Base-by-base conservation (phyloP, 2,888 invertebrate genomes). In the Mythimna impura region DNA sequence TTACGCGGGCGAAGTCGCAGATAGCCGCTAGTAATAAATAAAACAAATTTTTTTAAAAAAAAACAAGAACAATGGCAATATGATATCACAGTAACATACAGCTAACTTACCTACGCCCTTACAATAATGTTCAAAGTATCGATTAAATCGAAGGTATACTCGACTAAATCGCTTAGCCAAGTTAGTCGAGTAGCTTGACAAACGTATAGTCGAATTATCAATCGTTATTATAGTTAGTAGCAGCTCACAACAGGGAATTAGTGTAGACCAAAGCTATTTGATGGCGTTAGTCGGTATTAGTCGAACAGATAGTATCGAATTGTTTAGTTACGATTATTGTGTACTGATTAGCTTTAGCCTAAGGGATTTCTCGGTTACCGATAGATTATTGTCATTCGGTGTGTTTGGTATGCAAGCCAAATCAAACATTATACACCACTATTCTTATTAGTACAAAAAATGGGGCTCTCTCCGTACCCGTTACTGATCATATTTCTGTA, bases 111-210 rank as follows among this genome's bases (percentile, higher is more conserved):
- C 17, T 47, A 17, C 14, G 20, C 4, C 17, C 22, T 12, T 14
- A 22, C 12, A 25, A 54, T n/a, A n/a, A 10, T 25, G n/a, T 20
- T 2, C 20, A 20, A 0, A 36, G 34, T 10, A 20, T 60, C 10
- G 10, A 60, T 10, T 60, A 36, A 10, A 40, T 14, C n/a, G 4
- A 1, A 54, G 47, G 6, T 7, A 17, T 17, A 47, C 17, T 47
- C 47, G 47, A 47, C 47, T 47, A 20, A 20, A 47, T 47, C 17
- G 7, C 5, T 47, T 17, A 47, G 36, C 43, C 10, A 20, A 73
- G 6, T 75, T 61, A 78, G 43, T 70, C 66, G 81, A 70, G 10
- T 69, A n/a, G 14, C 43, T 20, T n/a, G 2, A 17, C 10, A 60
- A 47, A 50, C 62, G 43, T 14, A 58, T 65, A 65, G 17, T 63